These are phyloP conservation scores for Coccyzus lansbergi DNA, from an alignment of 2,797 vertebrate genomes.

Conservation along the genomic window DNA sequence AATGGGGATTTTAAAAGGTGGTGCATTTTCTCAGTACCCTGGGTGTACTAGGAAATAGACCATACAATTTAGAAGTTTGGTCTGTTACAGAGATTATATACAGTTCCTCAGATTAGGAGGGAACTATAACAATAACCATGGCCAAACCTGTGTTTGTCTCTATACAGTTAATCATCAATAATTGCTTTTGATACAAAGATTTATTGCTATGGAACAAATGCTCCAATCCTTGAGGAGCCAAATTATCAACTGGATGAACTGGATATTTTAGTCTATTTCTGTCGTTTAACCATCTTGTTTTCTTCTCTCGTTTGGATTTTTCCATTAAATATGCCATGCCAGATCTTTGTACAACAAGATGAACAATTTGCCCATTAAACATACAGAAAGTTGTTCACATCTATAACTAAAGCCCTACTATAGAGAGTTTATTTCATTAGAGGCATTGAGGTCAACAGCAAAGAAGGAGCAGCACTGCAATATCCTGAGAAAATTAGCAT, in stretches of 20 bases:
- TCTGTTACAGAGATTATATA: neutral
- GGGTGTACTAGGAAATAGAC: neutral
- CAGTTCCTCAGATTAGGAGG: neutral
- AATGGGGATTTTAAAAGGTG: slow-evolving; percentile 13
- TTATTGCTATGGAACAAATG: neutral
- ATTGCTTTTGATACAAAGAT: neutral
- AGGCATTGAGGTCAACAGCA: neutral
- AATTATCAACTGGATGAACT: neutral
- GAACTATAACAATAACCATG: neutral
- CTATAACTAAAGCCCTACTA: neutral
- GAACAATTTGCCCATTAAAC: neutral
- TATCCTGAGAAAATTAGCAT: neutral
- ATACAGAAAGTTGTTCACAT: neutral
- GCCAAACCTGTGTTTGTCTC: neutral
- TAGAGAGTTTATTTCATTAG: neutral
- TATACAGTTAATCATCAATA: slow-evolving; percentile 1
- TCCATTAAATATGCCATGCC: neutral
- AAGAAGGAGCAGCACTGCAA: neutral
- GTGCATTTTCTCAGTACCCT: slow-evolving; percentile 1
- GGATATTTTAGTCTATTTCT: neutral
- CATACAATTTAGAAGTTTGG: neutral
- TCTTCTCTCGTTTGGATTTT: neutral
- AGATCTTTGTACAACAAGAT: neutral
- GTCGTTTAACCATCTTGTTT: neutral
- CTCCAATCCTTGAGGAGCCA: neutral